A percentile compares a stretch with the other conserved stretches of the same genome.
phyloP scores from a whole-genome alignment of 2,113 vertebrate species.

The Sardina pilchardus region DNA sequence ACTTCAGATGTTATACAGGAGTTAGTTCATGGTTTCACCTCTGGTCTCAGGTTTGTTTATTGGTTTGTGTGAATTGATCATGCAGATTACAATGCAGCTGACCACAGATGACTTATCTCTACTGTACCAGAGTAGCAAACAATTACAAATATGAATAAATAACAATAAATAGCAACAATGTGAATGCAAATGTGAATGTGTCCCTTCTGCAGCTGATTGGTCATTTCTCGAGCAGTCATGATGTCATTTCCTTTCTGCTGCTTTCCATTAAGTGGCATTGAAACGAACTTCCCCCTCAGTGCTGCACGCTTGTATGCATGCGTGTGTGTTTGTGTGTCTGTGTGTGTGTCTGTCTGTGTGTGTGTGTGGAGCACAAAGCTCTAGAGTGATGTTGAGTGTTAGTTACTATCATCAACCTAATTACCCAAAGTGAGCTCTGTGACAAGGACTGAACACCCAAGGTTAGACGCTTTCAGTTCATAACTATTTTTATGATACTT shows the following conservation, averaged over 20 bases:
- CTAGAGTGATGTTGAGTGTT: neutral
- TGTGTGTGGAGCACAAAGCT: neutral
- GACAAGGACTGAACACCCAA: neutral
- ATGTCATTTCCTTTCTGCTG: neutral
- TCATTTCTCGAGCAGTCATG: neutral
- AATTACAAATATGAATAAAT: neutral
- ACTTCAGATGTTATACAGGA: too few relatives aligned
- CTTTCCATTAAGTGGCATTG: neutral
- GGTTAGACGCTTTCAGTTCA: neutral
- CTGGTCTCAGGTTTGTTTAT: too few relatives aligned
- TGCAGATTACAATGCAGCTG: too few relatives aligned
- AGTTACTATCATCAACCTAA: neutral
- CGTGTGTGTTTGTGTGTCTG: neutral
- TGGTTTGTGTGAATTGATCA: too few relatives aligned
- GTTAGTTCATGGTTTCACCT: too few relatives aligned
- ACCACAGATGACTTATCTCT: too few relatives aligned
- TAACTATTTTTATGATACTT: too few relatives aligned
- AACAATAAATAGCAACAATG: neutral
- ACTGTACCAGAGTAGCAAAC: too few relatives aligned
- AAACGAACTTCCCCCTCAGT: neutral
- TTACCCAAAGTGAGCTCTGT: neutral
- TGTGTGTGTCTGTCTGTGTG: neutral
- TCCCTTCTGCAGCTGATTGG: neutral
- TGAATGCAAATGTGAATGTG: neutral
- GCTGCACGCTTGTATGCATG: neutral